Percentiles rank a stretch among this genome's conserved stretches.
These are phyloP conservation scores for Sandelia bainsii DNA, from an alignment of 2,797 vertebrate species.

Conservation along the genomic window DNA sequence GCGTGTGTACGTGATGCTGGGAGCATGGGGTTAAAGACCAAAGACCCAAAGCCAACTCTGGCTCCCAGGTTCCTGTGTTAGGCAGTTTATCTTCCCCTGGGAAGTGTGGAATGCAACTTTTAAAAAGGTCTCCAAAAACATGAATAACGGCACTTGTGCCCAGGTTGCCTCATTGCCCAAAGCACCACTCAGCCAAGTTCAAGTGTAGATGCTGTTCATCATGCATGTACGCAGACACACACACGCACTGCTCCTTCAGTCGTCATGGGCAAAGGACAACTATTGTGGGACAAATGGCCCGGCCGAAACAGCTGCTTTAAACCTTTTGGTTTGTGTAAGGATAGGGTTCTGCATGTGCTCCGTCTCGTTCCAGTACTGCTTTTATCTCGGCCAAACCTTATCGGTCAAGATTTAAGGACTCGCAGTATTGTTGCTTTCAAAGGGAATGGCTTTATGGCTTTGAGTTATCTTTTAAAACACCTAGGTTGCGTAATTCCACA, in stretches of 20 bases:
- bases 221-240: slow-evolving; percentile 38
- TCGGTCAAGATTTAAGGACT: slow-evolving; percentile 72
- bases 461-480: slow-evolving; percentile 78
- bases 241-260: slow-evolving; percentile 38
- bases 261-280: slow-evolving; percentile 38
- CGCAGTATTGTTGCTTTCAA: slow-evolving; percentile 76
- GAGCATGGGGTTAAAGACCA: slow-evolving; percentile 52
- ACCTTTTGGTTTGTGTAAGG: slow-evolving; percentile 40
- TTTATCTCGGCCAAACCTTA: slow-evolving; percentile 74
- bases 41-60: slow-evolving; percentile 54
- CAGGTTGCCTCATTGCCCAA: slow-evolving; percentile 48
- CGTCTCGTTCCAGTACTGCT: slow-evolving; percentile 38
- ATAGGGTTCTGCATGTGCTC: slow-evolving; percentile 17
- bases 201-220: slow-evolving; percentile 67
- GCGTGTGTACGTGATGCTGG: slow-evolving; percentile 37
- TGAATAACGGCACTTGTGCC: slow-evolving; percentile 70
- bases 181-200: slow-evolving; percentile 71
- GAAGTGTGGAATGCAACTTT: slow-evolving; percentile 75
- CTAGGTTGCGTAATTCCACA: slow-evolving; percentile 73
- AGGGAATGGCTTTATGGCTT: slow-evolving; percentile 77
- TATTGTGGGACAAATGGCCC: slow-evolving; percentile 51
- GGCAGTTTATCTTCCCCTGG: slow-evolving; percentile 65
- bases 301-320: slow-evolving; percentile 54
- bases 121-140: slow-evolving; percentile 66
- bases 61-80: slow-evolving; percentile 66